Evolutionary conservation across 1,140 invertebrate genomes (phyloP), one percentile per base, ranked within the genome.

Genomic region (Hycleus phaleratus): DNA sequence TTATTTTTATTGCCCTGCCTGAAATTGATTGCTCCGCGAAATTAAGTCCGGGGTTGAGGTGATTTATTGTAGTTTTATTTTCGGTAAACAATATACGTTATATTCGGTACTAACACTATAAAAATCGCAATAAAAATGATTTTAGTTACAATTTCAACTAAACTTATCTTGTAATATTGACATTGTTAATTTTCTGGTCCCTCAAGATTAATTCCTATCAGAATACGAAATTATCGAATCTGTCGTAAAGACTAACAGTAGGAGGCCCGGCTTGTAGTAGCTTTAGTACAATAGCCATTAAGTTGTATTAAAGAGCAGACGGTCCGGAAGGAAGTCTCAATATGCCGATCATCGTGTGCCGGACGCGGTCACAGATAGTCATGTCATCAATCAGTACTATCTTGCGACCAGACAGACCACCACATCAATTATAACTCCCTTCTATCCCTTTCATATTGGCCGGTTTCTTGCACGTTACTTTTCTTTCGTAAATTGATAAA

Each of bases 291-390:
- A 32, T 44, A 8, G 45, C 60, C 61, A 65, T 67, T 67, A 67
- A 62, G 62, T 63, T 60, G 63, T 62, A 66, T 66, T 68, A 63
- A 58, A 42, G 60, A 59, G 56, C 60, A 38, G 59, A 51, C 66
- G 62, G 58, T 59, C 63, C 61, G 69, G 68, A 71, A 71, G 69
- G 69, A 71, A 70, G 67, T 70, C 65, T 70, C 68, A 71, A 71
- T 71, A 70, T 71, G 69, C 64, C 67, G 68, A 63, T 65, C 68
- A 67, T 69, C 67, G 62, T 65, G 63, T 59, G 64, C 67, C 67
- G 69, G 69, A 71, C 68, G 63, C 64, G 60, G 57, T 46, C 65
- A 42, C 43, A 63, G 69, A 70, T 70, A 68, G 66, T 56, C 52
- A 56, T 61, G 63, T 66, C 69, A 71, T 71, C 69, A 71, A 71